Evolutionary conservation across 64 coral and sea anemone species (phyloP), one percentile per base, ranked within the genome.

Genomic region (Montipora efflorescens): DNA sequence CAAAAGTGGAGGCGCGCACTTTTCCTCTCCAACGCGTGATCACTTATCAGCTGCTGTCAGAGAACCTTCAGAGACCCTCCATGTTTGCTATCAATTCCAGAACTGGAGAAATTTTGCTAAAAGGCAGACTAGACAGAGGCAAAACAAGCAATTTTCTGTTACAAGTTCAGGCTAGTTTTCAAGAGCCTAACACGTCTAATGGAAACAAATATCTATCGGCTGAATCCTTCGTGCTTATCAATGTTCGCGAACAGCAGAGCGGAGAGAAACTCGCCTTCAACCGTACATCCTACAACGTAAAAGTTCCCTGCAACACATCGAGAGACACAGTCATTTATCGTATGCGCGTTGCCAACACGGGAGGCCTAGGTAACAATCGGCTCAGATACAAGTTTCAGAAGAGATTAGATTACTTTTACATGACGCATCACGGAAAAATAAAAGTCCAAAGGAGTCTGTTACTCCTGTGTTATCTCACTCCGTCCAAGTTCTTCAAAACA

Each of bases 241-340:
- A 95, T 57, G 59, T 97, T 20, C n/a, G 82, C 43, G 90, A 95
- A 49, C 18, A 21, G 21, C 83, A 89, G 47, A 95, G 91, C 45
- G 96, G 89, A 19, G 51, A 92, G 23, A 21, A 49, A 7, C 89
- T 93, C 44, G 25, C 72, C 7, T 95, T 97, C 74, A 80, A 79
- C 8, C 70, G 82, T 21, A 25, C 79, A n/a, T 92, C 96, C 0
- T 95, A 91, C 36, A 73, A 89, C 47, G 13, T 97, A 13, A 91
- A 62, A 48, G 77, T 97, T 45, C 96, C 96, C 7, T 98, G 96
- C 49, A 98, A 98, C 78, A 76, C 77, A 9, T 92, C 96, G 21
- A 77, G 67, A 43, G 93, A 93, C 23, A 87, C 81, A 45, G 88
- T 88, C 20, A 69, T 98, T 44, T 98, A 95, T 64, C 90, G 87